Base-by-base conservation (phyloP, 2,888 invertebrate species). In the Macaria liturata region DNA sequence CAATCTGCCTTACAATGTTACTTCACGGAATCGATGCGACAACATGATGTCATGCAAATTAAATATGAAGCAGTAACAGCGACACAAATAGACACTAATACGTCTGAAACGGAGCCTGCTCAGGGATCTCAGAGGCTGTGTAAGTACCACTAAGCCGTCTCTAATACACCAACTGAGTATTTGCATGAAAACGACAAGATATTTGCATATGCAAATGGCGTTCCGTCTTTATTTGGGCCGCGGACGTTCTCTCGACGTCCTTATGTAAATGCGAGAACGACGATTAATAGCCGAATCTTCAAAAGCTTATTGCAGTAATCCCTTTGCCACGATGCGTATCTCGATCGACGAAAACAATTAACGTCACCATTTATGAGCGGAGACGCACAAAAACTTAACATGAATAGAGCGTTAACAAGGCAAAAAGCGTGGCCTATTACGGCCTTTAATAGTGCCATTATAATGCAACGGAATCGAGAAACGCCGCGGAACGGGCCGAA, bases 181-280 rank as follows among this genome's bases (percentile, higher is more conserved):
- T 89, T 87, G 88, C 88, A 89, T 88, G 84, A 83, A 83, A 87
- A 86, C 84, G 84, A 83, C 79, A 75, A 76, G 77, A 70, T 82
- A 91, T 91, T 91, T 88, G 86, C 90, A 90, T 91, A 91, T 91
- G 89, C 81, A 89, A 91, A 90, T 91, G 78, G 81, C 81, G 83
- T 83, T 85, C 82, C 81, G 83, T 83, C 87, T 88, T 88, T 88
- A 87, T 87, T 89, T 84, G 84, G 85, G 80, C 81, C 81, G 83
- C 79, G 83, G 83, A 84, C 82, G 83, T 81, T 82, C 83, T 83
- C 55, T 56, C 52, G 34, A 32, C 78, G 80, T 83, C 81, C 80
- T 86, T 84, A 85, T 86, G 88, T 76, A 81, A 88, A 88, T 86
- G 69, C 51, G 72, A 62, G 71, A 75, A 71, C 74, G 72, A 67